Evolutionary conservation across 2,797 vertebrate genomes (phyloP), one percentile per base, ranked within the genome.

Genomic region (Vireo griseus): DNA sequence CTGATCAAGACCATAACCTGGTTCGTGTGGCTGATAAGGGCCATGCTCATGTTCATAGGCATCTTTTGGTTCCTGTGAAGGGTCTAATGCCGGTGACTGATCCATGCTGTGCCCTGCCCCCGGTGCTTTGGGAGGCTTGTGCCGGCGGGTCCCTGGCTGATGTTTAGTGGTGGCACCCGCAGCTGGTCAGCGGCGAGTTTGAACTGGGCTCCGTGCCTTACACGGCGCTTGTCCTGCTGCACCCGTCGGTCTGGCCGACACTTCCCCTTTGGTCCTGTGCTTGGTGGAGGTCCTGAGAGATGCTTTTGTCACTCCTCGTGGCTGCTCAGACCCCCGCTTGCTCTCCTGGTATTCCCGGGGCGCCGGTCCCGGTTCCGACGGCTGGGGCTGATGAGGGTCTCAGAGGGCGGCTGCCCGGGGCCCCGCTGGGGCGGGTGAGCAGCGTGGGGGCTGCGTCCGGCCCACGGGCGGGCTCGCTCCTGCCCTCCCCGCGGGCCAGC

Each of bases 1-100:
- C 72, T 95, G 88, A n/a, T 83, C 89, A 7, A 96, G 95, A 6
- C 95, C 96, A 3, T 93, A 93, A 6, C 94, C 96, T 6, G 96
- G 96, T 26, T 97, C 96, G 3, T 95, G 94, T 1, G 92, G 59
- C 66, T 92, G 95, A 3, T 92, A 96, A 24, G 96, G 96, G 29
- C 96, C 96, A 1, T 95, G 96, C 11, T 25, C 83, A 2, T 4
- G 6, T 11, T 77, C 85, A 2, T 28, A 19, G 11, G 21, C 82
- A 21, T 84, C 79, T n/a, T 58, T 4, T 12, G 59, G 19, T 17
- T 76, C 84, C 20, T n/a, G 13, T 4, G 39, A 40, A 35, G 48
- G 40, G 28, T 81, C 66, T 58, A 11, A 6, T 44, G 2, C 84
- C 7, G 22, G 29, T 1, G 77, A 7, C 59, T 11, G 20, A 33